Evolutionary conservation across 2,797 vertebrate genomes (phyloP).

Genomic region (Rhinogobio ventralis): DNA sequence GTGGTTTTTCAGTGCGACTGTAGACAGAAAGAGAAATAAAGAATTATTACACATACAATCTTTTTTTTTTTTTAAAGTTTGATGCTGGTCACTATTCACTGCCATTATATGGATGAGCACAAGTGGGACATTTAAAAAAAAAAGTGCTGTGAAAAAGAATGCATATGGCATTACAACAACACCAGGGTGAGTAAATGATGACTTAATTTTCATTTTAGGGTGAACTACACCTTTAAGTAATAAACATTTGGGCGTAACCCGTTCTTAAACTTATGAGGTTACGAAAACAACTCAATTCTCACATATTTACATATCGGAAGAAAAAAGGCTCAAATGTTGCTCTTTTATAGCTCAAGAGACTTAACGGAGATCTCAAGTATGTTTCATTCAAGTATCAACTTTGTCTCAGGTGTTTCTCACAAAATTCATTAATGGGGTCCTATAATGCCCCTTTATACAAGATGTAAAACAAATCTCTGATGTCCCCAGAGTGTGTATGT

Average conservation of each 20-base stretch:
- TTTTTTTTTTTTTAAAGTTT: too few species aligned
- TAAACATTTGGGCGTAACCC: neutral
- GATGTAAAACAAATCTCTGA: too few species aligned
- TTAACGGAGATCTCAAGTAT: neutral
- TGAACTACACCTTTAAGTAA: neutral
- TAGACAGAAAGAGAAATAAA: constrained; percentile 41
- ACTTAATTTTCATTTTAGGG: neutral
- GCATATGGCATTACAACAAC: neutral
- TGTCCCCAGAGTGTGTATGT: too few species aligned
- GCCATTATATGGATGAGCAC: too few species aligned
- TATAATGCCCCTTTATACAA: too few species aligned
- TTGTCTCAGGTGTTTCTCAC: neutral
- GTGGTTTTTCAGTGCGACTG: constrained; percentile 76
- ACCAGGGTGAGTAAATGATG: neutral
- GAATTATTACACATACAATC: neutral
- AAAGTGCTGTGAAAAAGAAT: too few species aligned
- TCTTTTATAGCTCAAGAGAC: neutral
- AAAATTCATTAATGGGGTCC: neutral
- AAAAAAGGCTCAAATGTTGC: neutral
- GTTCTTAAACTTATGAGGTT: neutral
- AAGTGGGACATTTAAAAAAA: too few species aligned
- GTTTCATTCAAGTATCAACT: neutral
- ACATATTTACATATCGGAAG: neutral
- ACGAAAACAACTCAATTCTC: neutral
- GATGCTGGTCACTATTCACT: too few species aligned